Percentiles rank a stretch among this genome's conserved stretches.
These are phyloP conservation scores for Peromyscus aztecus DNA, from an alignment of 2,797 vertebrate genomes.

Conservation along the genomic window DNA sequence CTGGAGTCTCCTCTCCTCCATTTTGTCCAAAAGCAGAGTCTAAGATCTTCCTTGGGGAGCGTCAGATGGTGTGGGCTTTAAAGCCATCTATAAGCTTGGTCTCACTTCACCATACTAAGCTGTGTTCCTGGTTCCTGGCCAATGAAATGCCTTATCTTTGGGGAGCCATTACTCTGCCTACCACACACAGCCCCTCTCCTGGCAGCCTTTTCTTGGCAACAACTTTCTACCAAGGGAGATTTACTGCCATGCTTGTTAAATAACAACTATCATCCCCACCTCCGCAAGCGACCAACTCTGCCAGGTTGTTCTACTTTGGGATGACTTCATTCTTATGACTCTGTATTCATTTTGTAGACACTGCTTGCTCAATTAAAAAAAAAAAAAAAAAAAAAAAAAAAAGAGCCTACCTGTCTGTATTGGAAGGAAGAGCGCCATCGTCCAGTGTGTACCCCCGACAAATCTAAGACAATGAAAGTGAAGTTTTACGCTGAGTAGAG, in stretches of 20 bases:
- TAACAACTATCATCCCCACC: not conserved
- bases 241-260: conserved; percentile 41
- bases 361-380: not conserved
- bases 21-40: conserved; percentile 20
- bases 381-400: not conserved
- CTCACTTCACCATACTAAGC: not conserved
- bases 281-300: not conserved
- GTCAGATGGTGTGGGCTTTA: not conserved
- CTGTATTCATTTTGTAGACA: conserved; percentile 36
- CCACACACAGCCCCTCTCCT: not conserved
- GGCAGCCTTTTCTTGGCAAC: conserved; percentile 54
- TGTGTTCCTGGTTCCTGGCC: not conserved
- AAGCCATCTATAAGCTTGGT: not conserved
- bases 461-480: conserved; percentile 15
- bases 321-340: conserved; percentile 58
- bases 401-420: not conserved
- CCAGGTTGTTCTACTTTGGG: conserved; percentile 68
- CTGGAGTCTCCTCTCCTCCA: not conserved
- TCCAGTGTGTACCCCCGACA: not conserved
- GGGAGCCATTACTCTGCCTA: not conserved
- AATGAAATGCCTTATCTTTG: not conserved
- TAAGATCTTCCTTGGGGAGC: not conserved
- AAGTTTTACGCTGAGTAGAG: not conserved
- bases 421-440: not conserved
- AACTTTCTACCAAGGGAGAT: not conserved